Evolutionary conservation across 2,797 vertebrate species (phyloP).

Genomic region (Cuniculus paca): DNA sequence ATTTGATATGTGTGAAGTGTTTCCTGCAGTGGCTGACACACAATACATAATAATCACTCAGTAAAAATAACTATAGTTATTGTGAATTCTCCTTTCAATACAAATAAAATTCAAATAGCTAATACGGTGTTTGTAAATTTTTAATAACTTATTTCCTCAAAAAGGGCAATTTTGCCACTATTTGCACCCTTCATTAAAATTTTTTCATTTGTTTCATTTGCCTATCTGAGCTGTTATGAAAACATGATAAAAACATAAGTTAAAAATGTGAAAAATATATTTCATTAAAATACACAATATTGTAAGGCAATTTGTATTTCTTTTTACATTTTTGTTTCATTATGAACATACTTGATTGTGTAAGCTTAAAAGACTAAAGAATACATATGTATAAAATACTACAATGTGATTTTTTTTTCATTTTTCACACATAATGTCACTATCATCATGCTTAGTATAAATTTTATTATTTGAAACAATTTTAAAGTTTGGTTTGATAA

Average conservation of each 20-base stretch:
- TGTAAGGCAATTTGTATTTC: constrained; percentile 74
- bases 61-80: neutral
- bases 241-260: constrained; percentile 61
- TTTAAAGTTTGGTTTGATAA: neutral
- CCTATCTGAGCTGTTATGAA: constrained; percentile 58
- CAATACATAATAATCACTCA: neutral
- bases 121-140: constrained; percentile 2
- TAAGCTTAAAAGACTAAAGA: constrained; percentile 64
- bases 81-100: neutral
- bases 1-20: neutral
- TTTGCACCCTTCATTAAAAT: constrained; percentile 63
- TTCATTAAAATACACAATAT: constrained; percentile 72
- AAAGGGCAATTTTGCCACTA: constrained; percentile 76
- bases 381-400: neutral
- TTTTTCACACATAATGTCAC: neutral
- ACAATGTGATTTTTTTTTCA: constrained; percentile 17
- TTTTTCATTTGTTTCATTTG: constrained; percentile 66
- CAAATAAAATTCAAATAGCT: neutral
- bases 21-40: neutral
- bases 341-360: neutral
- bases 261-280: constrained; percentile 67
- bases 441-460: neutral
- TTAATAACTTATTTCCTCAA: constrained; percentile 61
- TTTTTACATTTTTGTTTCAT: constrained; percentile 73
- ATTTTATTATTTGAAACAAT: constrained; percentile 48